These are phyloP conservation scores for Pachycephala philippinensis DNA, from an alignment of 2,113 vertebrate species.

Conservation along the genomic window DNA sequence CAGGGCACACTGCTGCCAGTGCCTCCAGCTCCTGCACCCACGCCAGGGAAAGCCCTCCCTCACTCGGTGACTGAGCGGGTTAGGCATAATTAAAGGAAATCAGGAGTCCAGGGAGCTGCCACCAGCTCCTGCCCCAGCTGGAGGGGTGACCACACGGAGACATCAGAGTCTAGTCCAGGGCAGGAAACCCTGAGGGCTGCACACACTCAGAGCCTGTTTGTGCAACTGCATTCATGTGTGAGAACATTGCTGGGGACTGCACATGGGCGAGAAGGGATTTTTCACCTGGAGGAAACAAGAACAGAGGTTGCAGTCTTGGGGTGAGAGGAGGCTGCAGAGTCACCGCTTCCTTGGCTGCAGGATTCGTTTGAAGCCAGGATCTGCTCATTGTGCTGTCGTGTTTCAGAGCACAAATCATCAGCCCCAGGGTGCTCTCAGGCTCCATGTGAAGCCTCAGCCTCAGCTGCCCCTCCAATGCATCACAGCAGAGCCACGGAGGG, in stretches of 20 bases:
- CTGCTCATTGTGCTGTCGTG: accelerated
- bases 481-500: accelerated
- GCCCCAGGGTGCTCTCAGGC: neutral
- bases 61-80: neutral
- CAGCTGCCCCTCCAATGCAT: accelerated
- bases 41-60: neutral
- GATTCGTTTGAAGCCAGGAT: neutral
- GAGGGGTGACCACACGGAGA: neutral
- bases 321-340: neutral
- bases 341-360: neutral
- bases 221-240: neutral
- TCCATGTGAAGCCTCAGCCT: neutral
- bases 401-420: neutral
- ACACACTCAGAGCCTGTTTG: neutral
- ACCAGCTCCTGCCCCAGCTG: neutral
- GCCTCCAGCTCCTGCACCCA: neutral
- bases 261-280: neutral
- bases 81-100: neutral
- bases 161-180: neutral
- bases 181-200: neutral
- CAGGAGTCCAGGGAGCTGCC: neutral
- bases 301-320: neutral
- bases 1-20: accelerated
- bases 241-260: neutral
- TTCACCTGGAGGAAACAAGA: neutral